Evolutionary conservation across 2,113 vertebrate genomes (phyloP).

Genomic region (Istiophorus platypterus): DNA sequence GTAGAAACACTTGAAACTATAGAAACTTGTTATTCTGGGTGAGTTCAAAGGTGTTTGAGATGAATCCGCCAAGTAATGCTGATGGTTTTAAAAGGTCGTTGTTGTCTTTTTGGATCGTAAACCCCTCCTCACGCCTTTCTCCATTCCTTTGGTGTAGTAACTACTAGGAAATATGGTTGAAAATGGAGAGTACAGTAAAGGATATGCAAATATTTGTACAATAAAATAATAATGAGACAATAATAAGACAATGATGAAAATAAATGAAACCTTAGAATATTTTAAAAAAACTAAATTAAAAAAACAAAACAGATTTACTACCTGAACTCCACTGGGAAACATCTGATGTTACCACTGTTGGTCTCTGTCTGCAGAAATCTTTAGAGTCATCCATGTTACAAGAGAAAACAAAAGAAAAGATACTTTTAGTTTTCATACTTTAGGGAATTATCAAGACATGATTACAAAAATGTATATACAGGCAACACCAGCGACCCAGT

Average conservation of each 20-base stretch:
- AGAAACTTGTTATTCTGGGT: constrained; percentile 47
- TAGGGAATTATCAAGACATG: neutral
- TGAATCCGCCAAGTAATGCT: constrained; percentile 34
- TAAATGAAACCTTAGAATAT: neutral
- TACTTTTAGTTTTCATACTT: constrained; percentile 4
- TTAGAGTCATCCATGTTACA: constrained; percentile 48
- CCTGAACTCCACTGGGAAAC: constrained; percentile 60
- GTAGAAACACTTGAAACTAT: constrained; percentile 51
- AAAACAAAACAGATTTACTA: constrained; percentile 39
- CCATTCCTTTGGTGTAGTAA: neutral
- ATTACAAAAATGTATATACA: constrained; percentile 9
- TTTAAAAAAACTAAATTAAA: neutral
- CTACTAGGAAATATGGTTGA: neutral
- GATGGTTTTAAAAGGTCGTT: constrained; percentile 60
- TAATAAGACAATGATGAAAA: neutral
- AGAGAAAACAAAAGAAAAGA: constrained; percentile 40
- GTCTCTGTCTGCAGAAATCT: constrained; percentile 85
- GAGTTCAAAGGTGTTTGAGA: constrained; percentile 63
- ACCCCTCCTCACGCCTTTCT: neutral
- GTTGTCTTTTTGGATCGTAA: constrained; percentile 38
- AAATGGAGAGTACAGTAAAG: neutral
- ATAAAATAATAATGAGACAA: neutral
- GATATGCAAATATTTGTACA: neutral
- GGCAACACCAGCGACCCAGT: neutral
- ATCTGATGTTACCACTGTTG: constrained; percentile 83